Evolutionary conservation across 2,113 vertebrate genomes (phyloP).

Genomic region (Dolichotis patagonum): DNA sequence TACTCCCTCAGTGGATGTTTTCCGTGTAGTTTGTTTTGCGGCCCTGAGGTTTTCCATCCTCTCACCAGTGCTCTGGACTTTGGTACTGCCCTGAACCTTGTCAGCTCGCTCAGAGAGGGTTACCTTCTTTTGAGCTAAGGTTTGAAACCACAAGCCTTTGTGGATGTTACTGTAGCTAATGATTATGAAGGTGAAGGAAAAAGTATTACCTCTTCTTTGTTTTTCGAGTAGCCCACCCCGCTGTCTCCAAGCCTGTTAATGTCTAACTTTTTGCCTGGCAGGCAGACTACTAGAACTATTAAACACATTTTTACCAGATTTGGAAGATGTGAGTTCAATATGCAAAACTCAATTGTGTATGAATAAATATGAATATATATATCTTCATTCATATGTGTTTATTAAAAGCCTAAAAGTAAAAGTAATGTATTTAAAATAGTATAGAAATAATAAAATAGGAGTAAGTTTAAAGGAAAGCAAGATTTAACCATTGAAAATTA

Average conservation of each 20-base stretch:
- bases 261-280: neutral
- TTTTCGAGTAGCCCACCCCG: neutral
- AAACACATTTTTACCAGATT: neutral
- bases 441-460: constrained; percentile 1
- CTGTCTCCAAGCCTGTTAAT: neutral
- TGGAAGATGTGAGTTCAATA: neutral
- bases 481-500: neutral
- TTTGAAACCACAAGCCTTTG: neutral
- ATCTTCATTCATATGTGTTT: neutral
- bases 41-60: neutral
- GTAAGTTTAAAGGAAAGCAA: constrained; percentile 3
- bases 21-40: neutral
- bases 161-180: neutral
- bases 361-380: neutral
- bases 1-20: neutral
- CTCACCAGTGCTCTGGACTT: neutral
- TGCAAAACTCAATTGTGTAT: neutral
- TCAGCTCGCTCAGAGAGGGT: neutral
- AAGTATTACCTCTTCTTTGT: neutral
- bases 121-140: neutral
- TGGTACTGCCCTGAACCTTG: neutral
- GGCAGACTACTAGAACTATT: neutral
- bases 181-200: neutral
- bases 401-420: constrained; percentile 5
- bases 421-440: neutral